Base-by-base conservation (phyloP, 2,797 vertebrate species). In the Kryptopterus vitreolus region DNA sequence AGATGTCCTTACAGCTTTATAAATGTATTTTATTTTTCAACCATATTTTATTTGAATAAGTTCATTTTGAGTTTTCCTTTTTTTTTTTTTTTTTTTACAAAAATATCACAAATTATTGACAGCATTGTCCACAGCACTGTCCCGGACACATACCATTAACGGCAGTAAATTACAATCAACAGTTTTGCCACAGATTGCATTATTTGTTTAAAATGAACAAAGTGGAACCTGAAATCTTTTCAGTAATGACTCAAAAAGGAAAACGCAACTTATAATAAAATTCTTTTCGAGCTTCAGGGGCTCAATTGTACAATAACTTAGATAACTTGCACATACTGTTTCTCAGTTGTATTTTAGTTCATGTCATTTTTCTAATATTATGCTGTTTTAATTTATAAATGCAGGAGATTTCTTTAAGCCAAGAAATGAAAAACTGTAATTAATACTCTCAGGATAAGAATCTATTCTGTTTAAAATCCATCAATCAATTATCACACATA, bases 71-170 rank as follows among this genome's bases (percentile, higher is more conserved):
- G n/a, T n/a, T n/a, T n/a, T n/a, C n/a, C n/a, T n/a, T 69, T 50
- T 20, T 18, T 50, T 69, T 77, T 77, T n/a, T 65, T 70, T 15
- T 31, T 53, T 61, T 74, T 79, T 81, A 82, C 61, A 86, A 86
- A 86, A 82, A 82, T 86, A 84, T 82, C 65, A 84, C 77, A 86
- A 79, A 66, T 66, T 3, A 68, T 65, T 79, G 22, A 79, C 77
- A 71, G 43, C 24, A 78, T 71, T 55, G 72, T 38, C 61, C 55
- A 72, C 52, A 84, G 82, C 78, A 82, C 78, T 72, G 29, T 79
- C 33, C n/a, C 65, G 22, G 50, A 76, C 6, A 38, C 71, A 72
- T 46, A 79, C 57, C 46, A 62, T 53, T 57, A 63, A 81, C 26
- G 83, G 76, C 85, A 86, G 81, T 86, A 66, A 74, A 82, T 53